phyloP scores from a whole-genome alignment of 2,113 vertebrate species.

The Apteryx mantelli region DNA sequence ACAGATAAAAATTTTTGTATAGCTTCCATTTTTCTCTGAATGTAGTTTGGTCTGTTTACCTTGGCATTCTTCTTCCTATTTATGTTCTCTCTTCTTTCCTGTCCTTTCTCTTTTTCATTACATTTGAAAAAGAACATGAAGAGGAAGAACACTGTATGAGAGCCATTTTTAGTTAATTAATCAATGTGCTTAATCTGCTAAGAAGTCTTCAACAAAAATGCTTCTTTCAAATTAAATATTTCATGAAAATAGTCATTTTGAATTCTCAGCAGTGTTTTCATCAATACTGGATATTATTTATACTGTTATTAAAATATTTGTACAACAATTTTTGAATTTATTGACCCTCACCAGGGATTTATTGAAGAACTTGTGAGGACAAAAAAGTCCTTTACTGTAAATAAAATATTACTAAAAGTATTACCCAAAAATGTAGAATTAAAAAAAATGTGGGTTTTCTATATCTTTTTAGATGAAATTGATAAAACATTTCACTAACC shows the following conservation, averaged over 20 bases:
- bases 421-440: neutral
- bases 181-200: neutral
- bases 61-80: neutral
- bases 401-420: neutral
- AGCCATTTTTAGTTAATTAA: slow-evolving; percentile 28
- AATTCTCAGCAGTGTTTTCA: slow-evolving; percentile 1
- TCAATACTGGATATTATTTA: neutral
- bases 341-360: neutral
- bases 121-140: neutral
- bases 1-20: too few relatives aligned
- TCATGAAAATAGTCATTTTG: neutral
- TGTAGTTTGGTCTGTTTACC: neutral
- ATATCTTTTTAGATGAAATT: neutral
- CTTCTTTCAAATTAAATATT: neutral
- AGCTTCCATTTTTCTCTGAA: neutral
- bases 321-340: neutral
- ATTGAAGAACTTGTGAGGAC: neutral
- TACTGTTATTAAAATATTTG: neutral
- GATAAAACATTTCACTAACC: neutral
- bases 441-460: neutral
- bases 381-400: neutral
- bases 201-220: neutral
- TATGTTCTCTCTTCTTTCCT: neutral
- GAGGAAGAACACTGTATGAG: neutral
- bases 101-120: neutral